phyloP scores from a whole-genome alignment of 2,797 vertebrate genomes.

The Sternotherus odoratus region DNA sequence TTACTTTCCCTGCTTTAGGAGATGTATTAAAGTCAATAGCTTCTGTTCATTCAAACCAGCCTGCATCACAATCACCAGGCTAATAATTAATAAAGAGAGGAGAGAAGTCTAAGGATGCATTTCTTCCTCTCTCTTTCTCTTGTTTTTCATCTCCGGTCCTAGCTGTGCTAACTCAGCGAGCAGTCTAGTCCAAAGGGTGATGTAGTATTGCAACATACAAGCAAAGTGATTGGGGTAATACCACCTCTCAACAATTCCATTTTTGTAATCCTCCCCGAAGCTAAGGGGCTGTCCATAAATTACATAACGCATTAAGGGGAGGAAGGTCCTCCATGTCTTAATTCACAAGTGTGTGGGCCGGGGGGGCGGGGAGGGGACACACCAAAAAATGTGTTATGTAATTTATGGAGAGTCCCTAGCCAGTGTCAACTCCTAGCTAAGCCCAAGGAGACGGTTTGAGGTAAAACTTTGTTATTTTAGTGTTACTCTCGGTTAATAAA shows the following conservation, averaged over 20 bases:
- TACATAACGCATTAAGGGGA: neutral
- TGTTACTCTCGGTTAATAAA: neutral
- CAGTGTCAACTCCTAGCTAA: neutral
- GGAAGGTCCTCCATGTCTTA: neutral
- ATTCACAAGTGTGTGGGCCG: neutral
- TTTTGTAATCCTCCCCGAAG: neutral
- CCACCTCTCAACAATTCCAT: neutral
- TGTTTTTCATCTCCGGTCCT: neutral
- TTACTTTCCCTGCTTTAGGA: neutral
- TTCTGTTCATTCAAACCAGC: neutral
- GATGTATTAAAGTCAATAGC: conserved; percentile 33
- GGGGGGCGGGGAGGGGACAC: neutral
- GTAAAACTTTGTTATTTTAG: neutral
- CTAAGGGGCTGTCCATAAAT: neutral
- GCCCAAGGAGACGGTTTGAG: neutral
- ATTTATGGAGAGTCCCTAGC: neutral
- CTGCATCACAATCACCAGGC: rapidly evolving
- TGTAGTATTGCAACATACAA: neutral
- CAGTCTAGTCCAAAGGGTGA: neutral
- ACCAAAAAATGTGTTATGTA: neutral
- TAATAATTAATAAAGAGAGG: neutral
- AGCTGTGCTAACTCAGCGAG: neutral
- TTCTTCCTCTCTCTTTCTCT: neutral
- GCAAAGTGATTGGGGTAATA: neutral
- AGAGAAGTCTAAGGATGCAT: rapidly evolving